These are phyloP conservation scores for Ptychadena robeensis DNA, from an alignment of 2,797 vertebrate species.

Conservation along the genomic window DNA sequence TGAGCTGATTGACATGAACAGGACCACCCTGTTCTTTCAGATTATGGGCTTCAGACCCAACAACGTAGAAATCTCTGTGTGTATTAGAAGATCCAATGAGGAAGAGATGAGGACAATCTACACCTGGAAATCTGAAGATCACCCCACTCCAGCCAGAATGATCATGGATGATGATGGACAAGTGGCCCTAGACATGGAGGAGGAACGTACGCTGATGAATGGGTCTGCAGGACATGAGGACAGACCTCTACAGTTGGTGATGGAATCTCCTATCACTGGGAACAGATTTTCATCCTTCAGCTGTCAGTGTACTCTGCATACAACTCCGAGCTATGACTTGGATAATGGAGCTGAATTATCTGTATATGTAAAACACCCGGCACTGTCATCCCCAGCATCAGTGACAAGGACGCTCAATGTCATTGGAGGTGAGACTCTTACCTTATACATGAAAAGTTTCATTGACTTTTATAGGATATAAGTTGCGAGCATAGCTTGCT, in stretches of 20 bases:
- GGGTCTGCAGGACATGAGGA: not conserved
- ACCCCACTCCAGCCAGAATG: not conserved
- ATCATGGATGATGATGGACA: too few species aligned
- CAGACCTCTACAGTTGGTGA: not conserved
- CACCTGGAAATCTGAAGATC: constrained; percentile 1
- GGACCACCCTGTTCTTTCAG: not conserved
- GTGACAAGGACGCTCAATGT: not conserved
- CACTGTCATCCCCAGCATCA: not conserved
- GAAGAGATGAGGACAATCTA: not conserved
- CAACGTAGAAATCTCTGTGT: not conserved
- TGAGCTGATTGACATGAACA: constrained; percentile 42
- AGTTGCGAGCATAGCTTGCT: too few species aligned
- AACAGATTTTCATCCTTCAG: not conserved
- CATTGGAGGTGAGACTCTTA: constrained; percentile 30
- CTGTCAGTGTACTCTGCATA: constrained; percentile 24
- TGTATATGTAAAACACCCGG: constrained; percentile 19
- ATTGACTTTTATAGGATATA: too few species aligned
- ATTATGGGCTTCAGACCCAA: constrained; percentile 45
- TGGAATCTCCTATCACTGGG: not conserved
- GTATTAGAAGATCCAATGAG: not conserved
- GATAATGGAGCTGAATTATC: constrained; percentile 36
- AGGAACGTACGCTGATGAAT: not conserved
- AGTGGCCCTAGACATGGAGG: too few species aligned
- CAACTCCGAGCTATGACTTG: constrained; percentile 31
- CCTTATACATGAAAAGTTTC: not conserved